Evolutionary conservation across 2,113 vertebrate genomes (phyloP).

Genomic region (Riparia riparia): DNA sequence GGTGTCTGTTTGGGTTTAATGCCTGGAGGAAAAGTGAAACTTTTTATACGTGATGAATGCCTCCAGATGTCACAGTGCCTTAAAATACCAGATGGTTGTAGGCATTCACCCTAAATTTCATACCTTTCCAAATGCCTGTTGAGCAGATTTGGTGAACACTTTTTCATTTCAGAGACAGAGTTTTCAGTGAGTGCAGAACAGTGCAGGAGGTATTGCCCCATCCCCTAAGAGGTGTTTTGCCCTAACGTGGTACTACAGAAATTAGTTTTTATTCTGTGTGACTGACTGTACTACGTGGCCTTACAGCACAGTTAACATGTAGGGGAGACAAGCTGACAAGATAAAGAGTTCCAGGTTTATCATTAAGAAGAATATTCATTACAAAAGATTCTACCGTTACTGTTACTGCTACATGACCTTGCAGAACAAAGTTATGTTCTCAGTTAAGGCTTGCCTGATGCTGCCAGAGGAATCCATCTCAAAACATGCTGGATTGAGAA

Average conservation of each 20-base stretch:
- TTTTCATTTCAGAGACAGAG: not conserved
- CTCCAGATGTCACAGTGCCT: not conserved
- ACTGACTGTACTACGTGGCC: not conserved
- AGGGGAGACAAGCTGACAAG: not conserved
- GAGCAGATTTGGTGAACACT: not conserved
- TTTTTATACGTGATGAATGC: not conserved
- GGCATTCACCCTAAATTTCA: not conserved
- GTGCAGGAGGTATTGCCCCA: not conserved
- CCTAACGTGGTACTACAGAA: fast-evolving
- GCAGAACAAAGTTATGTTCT: no score
- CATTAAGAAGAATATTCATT: not conserved
- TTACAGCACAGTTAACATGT: not conserved
- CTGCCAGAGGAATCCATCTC: no score
- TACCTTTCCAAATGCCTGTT: not conserved
- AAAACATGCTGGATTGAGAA: no score
- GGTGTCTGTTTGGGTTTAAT: not conserved
- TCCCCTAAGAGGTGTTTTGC: not conserved
- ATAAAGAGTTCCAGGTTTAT: not conserved
- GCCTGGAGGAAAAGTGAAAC: not conserved
- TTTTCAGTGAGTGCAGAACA: not conserved
- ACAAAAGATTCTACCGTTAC: not conserved
- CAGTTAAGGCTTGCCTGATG: no score
- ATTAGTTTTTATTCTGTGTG: not conserved
- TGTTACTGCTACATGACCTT: no score
- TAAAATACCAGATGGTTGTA: not conserved